Evolutionary conservation across 23 tunicate genomes (phyloP).

Genomic region (Trididemnum clinides): DNA sequence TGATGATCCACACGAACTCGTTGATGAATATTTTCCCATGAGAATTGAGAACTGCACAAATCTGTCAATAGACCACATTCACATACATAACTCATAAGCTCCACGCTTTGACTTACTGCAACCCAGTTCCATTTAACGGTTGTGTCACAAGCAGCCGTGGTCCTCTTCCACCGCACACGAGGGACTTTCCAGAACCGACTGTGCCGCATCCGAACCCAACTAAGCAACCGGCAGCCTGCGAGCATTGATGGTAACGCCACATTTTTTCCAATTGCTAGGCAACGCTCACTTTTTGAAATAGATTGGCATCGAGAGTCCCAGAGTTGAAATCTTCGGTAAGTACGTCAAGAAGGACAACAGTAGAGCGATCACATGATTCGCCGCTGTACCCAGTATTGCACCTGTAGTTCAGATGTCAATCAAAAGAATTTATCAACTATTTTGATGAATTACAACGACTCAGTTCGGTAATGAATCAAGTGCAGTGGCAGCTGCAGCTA

Average conservation of each 20-base stretch:
- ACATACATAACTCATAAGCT: neutral
- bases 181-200: conserved; percentile 71
- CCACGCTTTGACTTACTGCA: conserved; percentile 29
- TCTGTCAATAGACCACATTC: conserved; percentile 36
- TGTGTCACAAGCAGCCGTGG: conserved; percentile 43
- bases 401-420: conserved; percentile 12
- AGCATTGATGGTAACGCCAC: neutral
- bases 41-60: conserved; percentile 73
- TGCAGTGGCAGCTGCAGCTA: too few relatives aligned
- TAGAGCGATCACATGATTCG: conserved; percentile 40
- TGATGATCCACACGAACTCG: conserved; percentile 61
- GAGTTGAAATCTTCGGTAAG: conserved; percentile 50
- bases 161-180: conserved; percentile 53
- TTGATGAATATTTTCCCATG: conserved; percentile 61
- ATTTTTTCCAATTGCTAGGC: neutral
- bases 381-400: conserved; percentile 62
- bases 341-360: neutral
- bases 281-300: conserved; percentile 44
- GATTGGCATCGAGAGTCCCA: neutral
- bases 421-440: neutral
- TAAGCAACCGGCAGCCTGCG: conserved; percentile 42
- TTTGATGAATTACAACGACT: too few relatives aligned
- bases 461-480: too few relatives aligned
- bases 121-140: conserved; percentile 54
- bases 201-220: conserved; percentile 82